Percentiles rank a stretch among this genome's conserved stretches.
Evolutionary conservation across 2,797 vertebrate species (phyloP).

Genomic region (Furcifer pardalis): DNA sequence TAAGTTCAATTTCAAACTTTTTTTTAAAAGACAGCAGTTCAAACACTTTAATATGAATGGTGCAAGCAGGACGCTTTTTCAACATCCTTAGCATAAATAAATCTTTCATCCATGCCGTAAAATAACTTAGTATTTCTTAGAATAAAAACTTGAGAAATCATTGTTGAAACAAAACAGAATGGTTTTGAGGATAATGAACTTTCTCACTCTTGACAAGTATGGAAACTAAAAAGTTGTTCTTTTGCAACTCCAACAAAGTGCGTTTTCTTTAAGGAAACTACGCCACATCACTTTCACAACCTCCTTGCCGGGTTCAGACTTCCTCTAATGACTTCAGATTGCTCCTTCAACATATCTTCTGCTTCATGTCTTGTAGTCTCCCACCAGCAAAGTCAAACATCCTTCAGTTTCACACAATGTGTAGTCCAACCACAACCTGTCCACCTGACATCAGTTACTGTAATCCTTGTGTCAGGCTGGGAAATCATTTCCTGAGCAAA

Average conservation of each 20-base stretch:
- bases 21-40: slow-evolving; percentile 10
- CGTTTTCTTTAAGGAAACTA: slow-evolving; percentile 40
- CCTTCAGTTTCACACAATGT: slow-evolving; percentile 62
- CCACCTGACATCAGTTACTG: slow-evolving; percentile 68
- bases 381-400: slow-evolving; percentile 77
- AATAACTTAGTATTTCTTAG: slow-evolving; percentile 82
- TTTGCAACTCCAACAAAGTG: slow-evolving; percentile 54
- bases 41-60: slow-evolving; percentile 38
- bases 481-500: slow-evolving; percentile 77
- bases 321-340: slow-evolving; percentile 44
- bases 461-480: slow-evolving; percentile 71
- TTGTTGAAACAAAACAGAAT: slow-evolving; percentile 72
- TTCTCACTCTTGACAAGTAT: slow-evolving; percentile 42
- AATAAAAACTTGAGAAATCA: slow-evolving; percentile 77
- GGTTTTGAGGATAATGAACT: slow-evolving; percentile 65
- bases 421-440: slow-evolving; percentile 75
- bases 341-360: slow-evolving; percentile 51
- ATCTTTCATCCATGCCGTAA: slow-evolving; percentile 68
- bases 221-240: slow-evolving; percentile 61
- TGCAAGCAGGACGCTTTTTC: slow-evolving; percentile 52
- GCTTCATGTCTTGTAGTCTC: slow-evolving; percentile 46
- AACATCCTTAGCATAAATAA: slow-evolving; percentile 78
- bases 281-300: slow-evolving; percentile 30
- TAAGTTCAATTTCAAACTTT: slow-evolving; percentile 51
- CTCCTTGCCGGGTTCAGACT: slow-evolving; percentile 45